phyloP scores from a whole-genome alignment of 2,797 vertebrate species.

The Champsocephalus gunnari region DNA sequence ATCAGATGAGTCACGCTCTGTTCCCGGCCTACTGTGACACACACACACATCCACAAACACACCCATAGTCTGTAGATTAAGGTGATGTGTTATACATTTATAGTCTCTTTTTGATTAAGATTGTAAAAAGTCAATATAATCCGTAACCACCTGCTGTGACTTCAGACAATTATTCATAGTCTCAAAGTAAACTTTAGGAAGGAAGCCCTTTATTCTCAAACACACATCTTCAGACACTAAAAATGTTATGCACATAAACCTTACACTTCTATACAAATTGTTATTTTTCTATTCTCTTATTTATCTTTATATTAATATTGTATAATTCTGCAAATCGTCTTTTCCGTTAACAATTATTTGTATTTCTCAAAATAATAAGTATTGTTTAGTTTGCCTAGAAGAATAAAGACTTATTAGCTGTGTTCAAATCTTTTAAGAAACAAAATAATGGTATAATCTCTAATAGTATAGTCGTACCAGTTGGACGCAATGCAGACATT shows the following conservation, averaged over 20 bases:
- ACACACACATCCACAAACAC: conserved; percentile 26
- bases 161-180: background rate
- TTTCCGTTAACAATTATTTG: too few species aligned
- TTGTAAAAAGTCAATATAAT: background rate
- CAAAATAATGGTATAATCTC: too few species aligned
- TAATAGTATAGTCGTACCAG: too few species aligned
- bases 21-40: conserved; percentile 37
- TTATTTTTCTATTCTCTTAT: too few species aligned
- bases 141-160: background rate
- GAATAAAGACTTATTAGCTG: too few species aligned
- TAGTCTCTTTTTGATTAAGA: conserved; percentile 3
- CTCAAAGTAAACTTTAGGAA: background rate
- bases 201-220: background rate
- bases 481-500: too few species aligned
- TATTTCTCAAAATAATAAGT: too few species aligned
- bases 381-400: too few species aligned
- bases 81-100: conserved; percentile 8
- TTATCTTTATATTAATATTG: too few species aligned
- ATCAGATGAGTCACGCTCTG: conserved; percentile 57
- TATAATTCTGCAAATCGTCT: too few species aligned
- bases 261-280: too few species aligned
- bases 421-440: too few species aligned
- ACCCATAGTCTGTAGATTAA: conserved; percentile 28
- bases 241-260: background rate
- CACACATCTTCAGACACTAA: background rate